Conservation (phyloP, 2,797 vertebrate species). For the Gymnocypris eckloni region DNA sequence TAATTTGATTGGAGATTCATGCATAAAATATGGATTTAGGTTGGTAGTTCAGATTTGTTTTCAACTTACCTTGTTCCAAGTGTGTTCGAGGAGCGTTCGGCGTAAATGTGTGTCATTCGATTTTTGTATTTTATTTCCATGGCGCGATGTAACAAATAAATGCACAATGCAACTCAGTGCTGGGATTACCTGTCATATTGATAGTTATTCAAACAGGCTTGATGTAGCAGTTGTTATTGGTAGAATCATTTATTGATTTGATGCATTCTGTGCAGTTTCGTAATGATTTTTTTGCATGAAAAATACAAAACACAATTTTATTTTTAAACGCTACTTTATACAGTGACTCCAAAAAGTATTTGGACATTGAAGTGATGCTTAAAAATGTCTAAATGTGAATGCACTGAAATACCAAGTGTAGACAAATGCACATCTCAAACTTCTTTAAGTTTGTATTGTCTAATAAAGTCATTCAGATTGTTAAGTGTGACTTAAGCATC, state of each 20-base stretch:
- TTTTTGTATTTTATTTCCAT: not conserved
- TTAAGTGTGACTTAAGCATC: not conserved
- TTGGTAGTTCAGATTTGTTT: slow-evolving; percentile 52
- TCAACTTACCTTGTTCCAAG: slow-evolving; percentile 49
- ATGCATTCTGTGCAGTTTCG: not conserved
- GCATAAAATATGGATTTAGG: slow-evolving; percentile 61
- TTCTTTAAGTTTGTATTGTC: not conserved
- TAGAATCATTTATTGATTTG: not conserved
- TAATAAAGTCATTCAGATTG: not conserved
- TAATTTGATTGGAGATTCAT: slow-evolving; percentile 66
- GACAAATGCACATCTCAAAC: not conserved
- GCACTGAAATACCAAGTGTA: not conserved
- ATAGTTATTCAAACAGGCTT: slow-evolving; percentile 1
- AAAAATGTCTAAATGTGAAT: not conserved
- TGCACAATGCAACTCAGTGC: slow-evolving; percentile 24
- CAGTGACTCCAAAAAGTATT: not conserved
- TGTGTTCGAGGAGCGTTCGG: slow-evolving; percentile 37
- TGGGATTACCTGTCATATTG: slow-evolving; percentile 20
- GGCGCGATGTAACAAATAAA: slow-evolving; percentile 29
- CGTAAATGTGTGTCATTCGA: slow-evolving; percentile 26
- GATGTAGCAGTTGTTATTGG: not conserved
- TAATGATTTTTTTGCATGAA: not conserved
- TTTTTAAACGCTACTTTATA: not conserved
- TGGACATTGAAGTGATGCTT: not conserved
- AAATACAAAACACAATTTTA: not conserved